Conservation (phyloP, 2,888 invertebrate genomes). For the Nezara viridula region DNA sequence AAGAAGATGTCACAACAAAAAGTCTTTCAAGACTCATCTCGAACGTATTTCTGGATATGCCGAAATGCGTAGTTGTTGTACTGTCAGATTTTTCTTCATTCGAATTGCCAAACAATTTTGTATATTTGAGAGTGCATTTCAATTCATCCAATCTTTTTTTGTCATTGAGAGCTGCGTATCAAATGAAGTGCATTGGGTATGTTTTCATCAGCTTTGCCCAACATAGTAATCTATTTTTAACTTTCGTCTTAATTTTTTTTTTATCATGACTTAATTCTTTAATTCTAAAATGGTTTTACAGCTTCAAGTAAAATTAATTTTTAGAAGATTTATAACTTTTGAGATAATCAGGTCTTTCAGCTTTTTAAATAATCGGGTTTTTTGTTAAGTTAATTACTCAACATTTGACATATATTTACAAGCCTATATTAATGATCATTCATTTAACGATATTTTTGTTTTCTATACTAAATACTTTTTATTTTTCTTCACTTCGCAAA, state of each 20-base stretch:
- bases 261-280: neutral
- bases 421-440: too few relatives aligned
- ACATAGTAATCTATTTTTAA: neutral
- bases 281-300: neutral
- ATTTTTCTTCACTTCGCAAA: too few relatives aligned
- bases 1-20: neutral
- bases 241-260: neutral
- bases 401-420: neutral
- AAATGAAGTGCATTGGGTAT: slow-evolving; percentile 33
- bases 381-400: neutral
- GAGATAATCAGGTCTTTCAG: too few relatives aligned
- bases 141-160: slow-evolving; percentile 27
- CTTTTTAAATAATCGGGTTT: too few relatives aligned
- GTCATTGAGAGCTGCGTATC: neutral
- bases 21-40: neutral
- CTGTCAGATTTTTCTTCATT: slow-evolving; percentile 7
- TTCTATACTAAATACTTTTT: too few relatives aligned
- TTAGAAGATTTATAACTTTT: too few relatives aligned
- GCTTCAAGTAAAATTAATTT: neutral
- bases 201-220: neutral
- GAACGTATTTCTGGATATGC: neutral
- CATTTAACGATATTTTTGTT: too few relatives aligned
- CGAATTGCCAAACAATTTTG: neutral
- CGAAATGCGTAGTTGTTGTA: neutral
- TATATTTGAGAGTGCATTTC: neutral